phyloP scores from a whole-genome alignment of 2,797 vertebrate species.

The Monodelphis domestica region DNA sequence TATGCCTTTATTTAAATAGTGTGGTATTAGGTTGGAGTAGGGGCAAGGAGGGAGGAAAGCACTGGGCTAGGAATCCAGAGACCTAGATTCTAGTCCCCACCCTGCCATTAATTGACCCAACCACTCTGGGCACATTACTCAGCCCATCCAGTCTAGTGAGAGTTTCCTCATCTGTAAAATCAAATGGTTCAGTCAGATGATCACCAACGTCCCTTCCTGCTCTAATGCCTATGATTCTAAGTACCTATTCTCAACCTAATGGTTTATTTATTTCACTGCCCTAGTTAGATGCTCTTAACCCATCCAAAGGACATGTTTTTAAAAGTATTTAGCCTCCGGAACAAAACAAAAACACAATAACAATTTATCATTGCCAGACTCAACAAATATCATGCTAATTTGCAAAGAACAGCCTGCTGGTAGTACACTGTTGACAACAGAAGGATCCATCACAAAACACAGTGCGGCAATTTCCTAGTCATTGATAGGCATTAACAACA shows the following conservation, averaged over 20 bases:
- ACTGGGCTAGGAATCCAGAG: neutral
- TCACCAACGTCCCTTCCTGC: neutral
- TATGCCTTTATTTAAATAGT: neutral
- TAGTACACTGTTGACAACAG: neutral
- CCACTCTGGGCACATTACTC: neutral
- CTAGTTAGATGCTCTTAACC: neutral
- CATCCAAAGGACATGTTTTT: neutral
- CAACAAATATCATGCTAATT: neutral
- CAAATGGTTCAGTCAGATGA: neutral
- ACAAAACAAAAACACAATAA: neutral
- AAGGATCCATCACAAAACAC: neutral
- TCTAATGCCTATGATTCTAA: neutral
- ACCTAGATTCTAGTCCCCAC: neutral
- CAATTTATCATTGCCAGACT: neutral
- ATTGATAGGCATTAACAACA: neutral
- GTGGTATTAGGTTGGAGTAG: too few species aligned
- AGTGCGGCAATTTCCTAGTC: neutral
- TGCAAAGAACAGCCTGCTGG: neutral
- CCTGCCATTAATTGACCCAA: neutral
- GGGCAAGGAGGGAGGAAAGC: neutral
- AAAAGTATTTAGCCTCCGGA: neutral
- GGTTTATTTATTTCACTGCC: neutral
- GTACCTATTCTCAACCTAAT: neutral
- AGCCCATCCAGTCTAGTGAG: neutral
- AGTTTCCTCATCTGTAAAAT: neutral